Base-by-base conservation (phyloP, 1,140 invertebrate genomes). In the Meloidogyne floridensis region DNA sequence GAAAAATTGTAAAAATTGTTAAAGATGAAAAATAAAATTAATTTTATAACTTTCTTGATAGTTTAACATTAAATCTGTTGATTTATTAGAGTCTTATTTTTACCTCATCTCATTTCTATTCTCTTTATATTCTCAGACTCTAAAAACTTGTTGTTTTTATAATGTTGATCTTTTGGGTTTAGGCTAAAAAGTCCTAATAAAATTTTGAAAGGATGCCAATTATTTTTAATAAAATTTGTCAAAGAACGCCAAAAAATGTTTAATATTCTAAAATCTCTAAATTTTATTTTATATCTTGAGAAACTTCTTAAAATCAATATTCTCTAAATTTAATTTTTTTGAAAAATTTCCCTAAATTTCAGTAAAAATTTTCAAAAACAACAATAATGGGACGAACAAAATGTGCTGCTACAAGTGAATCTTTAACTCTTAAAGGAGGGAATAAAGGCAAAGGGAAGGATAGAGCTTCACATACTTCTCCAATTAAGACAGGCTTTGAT, bases 341-440 rank as follows among this genome's bases (percentile, higher is more conserved):
- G 4, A n/a, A 65, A 65, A 65, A 65, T n/a, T 11, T 0, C 2
- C 15, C 15, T 15, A 5, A n/a, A n/a, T 65, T 65, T 65, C n/a
- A 65, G 10, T 3, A 15, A 65, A 65, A n/a, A n/a, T n/a, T n/a
- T n/a, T n/a, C 0, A 18, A 65, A 65, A 65, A n/a, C n/a, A 18
- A 15, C 56, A 69, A 76, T n/a, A 32, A 88, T 86, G 87, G 85
- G 85, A 43, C 84, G 85, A 11, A 83, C 84, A 72, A 86, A 88
- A 74, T 84, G 56, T 56, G 86, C 75, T n/a, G 85, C 87, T 42
- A 56, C 84, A n/a, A 72, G 87, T 32, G 85, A 65, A 18, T 77
- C 75, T 4, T 82, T 82, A 65, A 74, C 86, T 8, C n/a, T 47
- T 43, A 59, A 53, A 4, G 69, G 72, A 78, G 51, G 79, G n/a